phyloP scores from a whole-genome alignment of 2,113 vertebrate species.

The Paratilapia polleni region DNA sequence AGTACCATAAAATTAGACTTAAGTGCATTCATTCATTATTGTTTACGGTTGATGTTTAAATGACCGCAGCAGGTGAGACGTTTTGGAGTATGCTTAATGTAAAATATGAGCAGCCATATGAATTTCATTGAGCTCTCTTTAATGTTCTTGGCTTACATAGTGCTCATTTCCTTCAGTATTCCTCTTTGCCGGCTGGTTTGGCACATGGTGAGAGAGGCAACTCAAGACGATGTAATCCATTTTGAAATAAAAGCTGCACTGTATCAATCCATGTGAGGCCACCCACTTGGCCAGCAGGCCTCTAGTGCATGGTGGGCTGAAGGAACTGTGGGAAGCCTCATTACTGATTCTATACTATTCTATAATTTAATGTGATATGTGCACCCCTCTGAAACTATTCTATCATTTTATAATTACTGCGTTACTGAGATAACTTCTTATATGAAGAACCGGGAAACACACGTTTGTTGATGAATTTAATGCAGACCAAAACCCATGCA shows the following conservation, averaged over 20 bases:
- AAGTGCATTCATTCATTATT: neutral
- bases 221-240: constrained; percentile 58
- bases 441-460: neutral
- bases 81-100: neutral
- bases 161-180: constrained; percentile 44
- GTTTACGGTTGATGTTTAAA: neutral
- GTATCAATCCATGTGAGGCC: constrained; percentile 60
- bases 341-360: too few relatives aligned
- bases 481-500: constrained; percentile 23
- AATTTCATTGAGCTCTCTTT: constrained; percentile 21
- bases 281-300: constrained; percentile 59
- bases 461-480: constrained; percentile 56
- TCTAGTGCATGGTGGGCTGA: constrained; percentile 50
- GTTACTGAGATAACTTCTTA: neutral
- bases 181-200: constrained; percentile 32
- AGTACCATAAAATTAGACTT: neutral
- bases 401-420: constrained; percentile 22
- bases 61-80: constrained; percentile 22
- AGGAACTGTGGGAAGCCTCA: constrained; percentile 58
- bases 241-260: constrained; percentile 69
- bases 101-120: neutral
- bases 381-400: constrained; percentile 18
- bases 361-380: constrained; percentile 24
- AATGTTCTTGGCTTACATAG: constrained; percentile 32
- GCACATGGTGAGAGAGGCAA: constrained; percentile 35